Evolutionary conservation across 2,113 vertebrate genomes (phyloP).

Genomic region (Corythornis vintsioides): DNA sequence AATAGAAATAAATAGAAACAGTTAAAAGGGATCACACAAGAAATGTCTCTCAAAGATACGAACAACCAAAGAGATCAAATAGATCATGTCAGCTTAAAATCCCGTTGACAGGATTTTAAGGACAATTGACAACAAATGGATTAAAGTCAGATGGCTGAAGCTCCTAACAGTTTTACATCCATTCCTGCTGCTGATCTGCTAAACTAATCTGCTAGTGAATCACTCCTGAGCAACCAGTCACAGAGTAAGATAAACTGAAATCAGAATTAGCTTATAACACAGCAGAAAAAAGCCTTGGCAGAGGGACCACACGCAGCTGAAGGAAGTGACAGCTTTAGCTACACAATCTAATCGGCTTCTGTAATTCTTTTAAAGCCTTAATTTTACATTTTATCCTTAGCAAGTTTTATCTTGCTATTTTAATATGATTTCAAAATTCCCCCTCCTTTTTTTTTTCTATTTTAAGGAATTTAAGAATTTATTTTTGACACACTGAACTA

Average conservation of each 20-base stretch:
- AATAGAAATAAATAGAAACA: not conserved
- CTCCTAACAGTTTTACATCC: conserved; percentile 18
- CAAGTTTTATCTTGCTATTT: not conserved
- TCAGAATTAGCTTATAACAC: not conserved
- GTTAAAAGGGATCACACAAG: not conserved
- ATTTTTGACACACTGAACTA: not conserved
- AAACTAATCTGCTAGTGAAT: conserved; percentile 38
- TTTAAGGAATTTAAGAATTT: not conserved
- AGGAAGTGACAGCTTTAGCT: not conserved
- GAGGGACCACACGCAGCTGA: not conserved
- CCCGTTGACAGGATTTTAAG: conserved; percentile 13
- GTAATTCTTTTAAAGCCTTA: not conserved
- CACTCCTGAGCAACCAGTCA: conserved; percentile 15
- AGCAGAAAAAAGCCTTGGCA: not conserved
- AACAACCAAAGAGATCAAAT: not conserved
- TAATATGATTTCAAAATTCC: not conserved
- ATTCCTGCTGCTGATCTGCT: not conserved
- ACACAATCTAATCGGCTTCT: not conserved
- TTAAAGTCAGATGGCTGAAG: conserved; percentile 41
- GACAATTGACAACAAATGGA: conserved; percentile 46
- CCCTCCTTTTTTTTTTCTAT: too few relatives aligned
- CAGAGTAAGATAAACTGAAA: not conserved
- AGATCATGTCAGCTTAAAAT: not conserved
- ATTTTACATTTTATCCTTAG: not conserved
- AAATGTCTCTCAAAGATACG: not conserved